Conservation (phyloP, 2,113 vertebrate species). For the Leucosticte australis region DNA sequence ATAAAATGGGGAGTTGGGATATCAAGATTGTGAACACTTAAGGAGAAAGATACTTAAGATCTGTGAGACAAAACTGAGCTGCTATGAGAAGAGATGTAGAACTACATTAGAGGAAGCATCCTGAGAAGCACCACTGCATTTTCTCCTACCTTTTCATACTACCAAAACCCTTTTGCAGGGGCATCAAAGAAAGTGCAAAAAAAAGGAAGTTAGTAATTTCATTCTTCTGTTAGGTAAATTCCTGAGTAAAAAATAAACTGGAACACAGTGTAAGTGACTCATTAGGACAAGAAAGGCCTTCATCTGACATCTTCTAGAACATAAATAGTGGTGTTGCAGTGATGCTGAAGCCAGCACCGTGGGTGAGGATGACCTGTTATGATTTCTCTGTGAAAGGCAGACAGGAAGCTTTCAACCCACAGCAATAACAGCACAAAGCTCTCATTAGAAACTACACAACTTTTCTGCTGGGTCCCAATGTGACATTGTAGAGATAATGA, state of each 20-base stretch:
- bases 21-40: not conserved
- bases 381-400: not conserved
- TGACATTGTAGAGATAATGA: not conserved
- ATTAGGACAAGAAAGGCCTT: not conserved
- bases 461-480: not conserved
- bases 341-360: rapidly evolving
- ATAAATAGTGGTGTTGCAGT: rapidly evolving
- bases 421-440: not conserved
- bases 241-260: not conserved
- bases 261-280: not conserved
- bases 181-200: not conserved
- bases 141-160: not conserved
- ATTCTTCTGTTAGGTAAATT: not conserved
- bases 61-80: not conserved
- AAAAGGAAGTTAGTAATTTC: not conserved
- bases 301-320: not conserved
- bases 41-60: not conserved
- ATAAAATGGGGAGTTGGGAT: not conserved
- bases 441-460: not conserved
- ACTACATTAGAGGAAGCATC: not conserved
- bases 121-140: not conserved
- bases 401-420: not conserved
- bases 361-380: rapidly evolving
- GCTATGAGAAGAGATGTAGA: not conserved
- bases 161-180: not conserved